phyloP scores from a whole-genome alignment of 92 coral and sea anemone species.

The Parazoanthus darwini region DNA sequence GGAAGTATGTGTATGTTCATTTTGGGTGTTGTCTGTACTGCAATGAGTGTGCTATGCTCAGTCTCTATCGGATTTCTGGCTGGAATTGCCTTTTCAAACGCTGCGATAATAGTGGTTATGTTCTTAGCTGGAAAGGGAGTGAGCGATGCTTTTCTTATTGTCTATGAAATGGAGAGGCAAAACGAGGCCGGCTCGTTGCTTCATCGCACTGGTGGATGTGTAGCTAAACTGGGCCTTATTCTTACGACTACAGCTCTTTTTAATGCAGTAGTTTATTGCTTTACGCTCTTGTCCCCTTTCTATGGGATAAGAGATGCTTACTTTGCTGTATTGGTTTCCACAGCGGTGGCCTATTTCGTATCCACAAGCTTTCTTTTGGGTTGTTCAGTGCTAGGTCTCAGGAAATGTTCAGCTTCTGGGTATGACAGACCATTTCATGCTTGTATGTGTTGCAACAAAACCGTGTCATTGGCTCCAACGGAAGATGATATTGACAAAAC shows the following conservation, averaged over 20 bases:
- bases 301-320: too few relatives aligned
- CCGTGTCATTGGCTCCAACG: neutral
- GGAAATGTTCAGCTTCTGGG: too few relatives aligned
- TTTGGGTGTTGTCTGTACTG: too few relatives aligned
- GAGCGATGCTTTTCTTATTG: neutral
- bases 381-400: too few relatives aligned
- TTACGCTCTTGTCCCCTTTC: constrained; percentile 54
- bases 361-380: too few relatives aligned
- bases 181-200: constrained; percentile 38
- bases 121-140: too few relatives aligned
- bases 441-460: too few relatives aligned
- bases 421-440: too few relatives aligned
- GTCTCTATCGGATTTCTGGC: neutral
- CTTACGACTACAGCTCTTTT: constrained; percentile 33
- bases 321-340: too few relatives aligned
- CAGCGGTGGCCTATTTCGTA: too few relatives aligned
- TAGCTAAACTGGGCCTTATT: constrained; percentile 47
- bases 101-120: neutral
- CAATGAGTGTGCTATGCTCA: too few relatives aligned
- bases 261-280: constrained; percentile 27
- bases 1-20: too few relatives aligned
- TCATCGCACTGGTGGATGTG: constrained; percentile 48
- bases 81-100: constrained; percentile 46
- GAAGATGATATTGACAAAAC: neutral
- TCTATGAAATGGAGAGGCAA: constrained; percentile 41